A percentile compares a stretch with the other conserved stretches of the same genome.
phyloP scores from a whole-genome alignment of 2,113 vertebrate genomes.

The Oryzias woworae region DNA sequence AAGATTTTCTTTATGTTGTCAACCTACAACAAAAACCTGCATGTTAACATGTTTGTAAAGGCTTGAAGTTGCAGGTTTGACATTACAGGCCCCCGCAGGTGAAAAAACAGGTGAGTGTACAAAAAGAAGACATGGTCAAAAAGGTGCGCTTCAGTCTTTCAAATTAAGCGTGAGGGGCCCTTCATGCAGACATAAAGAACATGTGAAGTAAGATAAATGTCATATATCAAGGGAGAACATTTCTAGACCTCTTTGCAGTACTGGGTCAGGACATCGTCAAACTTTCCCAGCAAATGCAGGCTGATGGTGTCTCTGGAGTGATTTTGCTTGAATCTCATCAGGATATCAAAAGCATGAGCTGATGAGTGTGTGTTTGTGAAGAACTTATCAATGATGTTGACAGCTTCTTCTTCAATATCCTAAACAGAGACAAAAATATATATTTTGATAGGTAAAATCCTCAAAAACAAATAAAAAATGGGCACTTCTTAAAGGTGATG shows the following conservation, averaged over 20 bases:
- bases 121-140: neutral
- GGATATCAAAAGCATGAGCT: conserved; percentile 87
- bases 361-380: conserved; percentile 90
- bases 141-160: neutral
- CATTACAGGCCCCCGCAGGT: too few relatives aligned
- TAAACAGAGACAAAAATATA: conserved; percentile 49
- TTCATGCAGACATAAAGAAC: neutral
- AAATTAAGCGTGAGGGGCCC: neutral
- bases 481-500: too few relatives aligned
- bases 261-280: conserved; percentile 84
- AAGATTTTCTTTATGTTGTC: conserved; percentile 81
- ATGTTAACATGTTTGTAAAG: neutral
- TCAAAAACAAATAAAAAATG: too few relatives aligned
- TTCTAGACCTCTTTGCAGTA: conserved; percentile 86
- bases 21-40: conserved; percentile 73
- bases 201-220: neutral
- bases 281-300: conserved; percentile 90
- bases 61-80: neutral
- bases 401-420: conserved; percentile 88
- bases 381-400: conserved; percentile 86
- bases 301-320: conserved; percentile 81
- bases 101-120: too few relatives aligned
- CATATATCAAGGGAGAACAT: neutral
- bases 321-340: conserved; percentile 87
- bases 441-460: neutral